These are phyloP conservation scores for Thyatira batis DNA, from an alignment of 2,888 invertebrate genomes.

Conservation along the genomic window DNA sequence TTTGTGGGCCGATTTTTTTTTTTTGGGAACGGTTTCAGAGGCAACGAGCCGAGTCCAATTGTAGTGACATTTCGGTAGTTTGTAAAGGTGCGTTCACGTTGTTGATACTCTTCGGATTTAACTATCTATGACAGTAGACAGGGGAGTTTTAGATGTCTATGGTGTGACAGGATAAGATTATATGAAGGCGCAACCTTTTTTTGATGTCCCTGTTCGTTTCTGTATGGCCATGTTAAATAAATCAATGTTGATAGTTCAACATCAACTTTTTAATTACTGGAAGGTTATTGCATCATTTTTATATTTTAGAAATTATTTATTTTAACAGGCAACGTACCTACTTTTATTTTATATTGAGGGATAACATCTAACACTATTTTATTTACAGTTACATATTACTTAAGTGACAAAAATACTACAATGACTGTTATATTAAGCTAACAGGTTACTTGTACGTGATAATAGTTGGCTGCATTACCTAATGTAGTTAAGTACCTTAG, in stretches of 20 bases:
- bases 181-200: not conserved
- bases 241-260: not conserved
- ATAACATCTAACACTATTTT: too few relatives aligned
- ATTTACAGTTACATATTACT: too few relatives aligned
- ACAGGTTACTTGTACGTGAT: too few relatives aligned
- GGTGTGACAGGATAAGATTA: not conserved
- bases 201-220: not conserved
- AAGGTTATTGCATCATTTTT: not conserved
- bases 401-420: too few relatives aligned
- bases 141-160: not conserved
- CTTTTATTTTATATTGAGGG: too few relatives aligned
- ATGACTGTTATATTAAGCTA: too few relatives aligned
- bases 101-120: constrained; percentile 11
- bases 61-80: constrained; percentile 74
- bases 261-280: not conserved
- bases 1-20: constrained; percentile 57
- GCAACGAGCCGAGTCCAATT: constrained; percentile 68
- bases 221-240: constrained; percentile 10
- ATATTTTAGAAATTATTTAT: not conserved
- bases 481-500: not conserved
- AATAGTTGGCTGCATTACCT: not conserved
- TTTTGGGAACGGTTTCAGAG: constrained; percentile 56
- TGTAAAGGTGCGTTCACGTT: constrained; percentile 50
- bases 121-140: constrained; percentile 16
- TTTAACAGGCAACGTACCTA: too few relatives aligned